These are phyloP conservation scores for Nothocercus nigrocapillus DNA, from an alignment of 2,113 vertebrate genomes.

Conservation along the genomic window DNA sequence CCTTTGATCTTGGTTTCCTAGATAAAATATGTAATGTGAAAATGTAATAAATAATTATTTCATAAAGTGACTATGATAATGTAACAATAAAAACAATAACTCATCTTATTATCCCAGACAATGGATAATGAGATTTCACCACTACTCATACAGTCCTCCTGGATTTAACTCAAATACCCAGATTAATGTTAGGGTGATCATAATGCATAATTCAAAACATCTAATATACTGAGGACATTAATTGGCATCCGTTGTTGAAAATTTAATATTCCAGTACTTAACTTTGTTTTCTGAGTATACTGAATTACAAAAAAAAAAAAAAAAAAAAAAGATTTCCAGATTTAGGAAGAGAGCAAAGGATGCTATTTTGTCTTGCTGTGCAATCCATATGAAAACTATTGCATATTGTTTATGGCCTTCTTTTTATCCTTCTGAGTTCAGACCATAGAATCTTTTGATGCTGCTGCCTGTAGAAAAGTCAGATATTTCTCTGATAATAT, in stretches of 20 bases:
- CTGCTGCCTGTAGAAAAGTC: conserved; percentile 17
- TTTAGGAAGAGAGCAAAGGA: background rate
- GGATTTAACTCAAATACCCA: background rate
- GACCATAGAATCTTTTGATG: background rate
- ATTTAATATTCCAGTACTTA: background rate
- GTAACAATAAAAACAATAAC: background rate
- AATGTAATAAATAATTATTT: conserved; percentile 45
- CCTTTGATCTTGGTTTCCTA: background rate
- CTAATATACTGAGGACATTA: background rate
- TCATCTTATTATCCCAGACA: background rate
- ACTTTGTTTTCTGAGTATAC: background rate
- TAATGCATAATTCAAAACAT: background rate
- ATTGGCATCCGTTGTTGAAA: background rate
- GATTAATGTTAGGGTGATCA: background rate
- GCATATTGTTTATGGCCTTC: background rate
- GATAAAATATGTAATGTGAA: conserved; percentile 7
- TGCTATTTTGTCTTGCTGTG: background rate
- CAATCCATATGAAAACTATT: background rate
- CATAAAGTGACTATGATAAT: background rate
- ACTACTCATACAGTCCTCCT: background rate
- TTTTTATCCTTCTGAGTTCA: background rate
- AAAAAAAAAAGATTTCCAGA: too few species aligned
- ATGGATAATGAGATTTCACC: background rate
- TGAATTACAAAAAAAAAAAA: background rate
- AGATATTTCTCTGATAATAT: conserved; percentile 37